A percentile compares a stretch with the other conserved stretches of the same genome.
phyloP scores from a whole-genome alignment of 2,888 invertebrate genomes.

The Drosophila meridionalis region DNA sequence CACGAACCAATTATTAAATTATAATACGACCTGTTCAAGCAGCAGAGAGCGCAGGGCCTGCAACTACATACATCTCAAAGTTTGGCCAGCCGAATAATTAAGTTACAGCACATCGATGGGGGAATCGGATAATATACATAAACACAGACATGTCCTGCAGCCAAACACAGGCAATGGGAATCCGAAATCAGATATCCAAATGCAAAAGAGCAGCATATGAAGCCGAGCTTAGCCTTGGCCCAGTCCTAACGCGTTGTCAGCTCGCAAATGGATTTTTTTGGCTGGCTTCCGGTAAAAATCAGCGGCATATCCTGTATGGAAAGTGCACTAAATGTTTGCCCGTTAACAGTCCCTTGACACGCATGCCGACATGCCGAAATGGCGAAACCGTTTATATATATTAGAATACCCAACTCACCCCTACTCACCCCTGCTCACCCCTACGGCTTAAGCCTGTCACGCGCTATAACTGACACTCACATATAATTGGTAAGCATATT shows the following conservation, averaged over 20 bases:
- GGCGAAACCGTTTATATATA: neutral
- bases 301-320: neutral
- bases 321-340: conserved; percentile 7
- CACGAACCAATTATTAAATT: conserved; percentile 5
- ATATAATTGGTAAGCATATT: conserved; percentile 14
- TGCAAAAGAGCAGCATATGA: neutral
- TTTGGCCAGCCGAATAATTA: neutral
- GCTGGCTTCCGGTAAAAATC: conserved; percentile 13
- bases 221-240: neutral
- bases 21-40: neutral
- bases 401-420: neutral
- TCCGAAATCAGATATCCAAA: neutral
- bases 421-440: neutral
- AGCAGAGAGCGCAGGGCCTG: neutral
- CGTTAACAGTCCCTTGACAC: conserved; percentile 12
- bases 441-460: conserved; percentile 16
- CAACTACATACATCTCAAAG: neutral
- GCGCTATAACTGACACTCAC: conserved; percentile 15
- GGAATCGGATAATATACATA: neutral
- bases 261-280: conserved; percentile 13
- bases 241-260: neutral
- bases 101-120: neutral
- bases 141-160: conserved; percentile 1
- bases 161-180: neutral
- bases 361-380: conserved; percentile 4